Percentiles rank a stretch among this genome's conserved stretches.
Conservation (phyloP, 2,888 invertebrate genomes). For the Netelia inedita region DNA sequence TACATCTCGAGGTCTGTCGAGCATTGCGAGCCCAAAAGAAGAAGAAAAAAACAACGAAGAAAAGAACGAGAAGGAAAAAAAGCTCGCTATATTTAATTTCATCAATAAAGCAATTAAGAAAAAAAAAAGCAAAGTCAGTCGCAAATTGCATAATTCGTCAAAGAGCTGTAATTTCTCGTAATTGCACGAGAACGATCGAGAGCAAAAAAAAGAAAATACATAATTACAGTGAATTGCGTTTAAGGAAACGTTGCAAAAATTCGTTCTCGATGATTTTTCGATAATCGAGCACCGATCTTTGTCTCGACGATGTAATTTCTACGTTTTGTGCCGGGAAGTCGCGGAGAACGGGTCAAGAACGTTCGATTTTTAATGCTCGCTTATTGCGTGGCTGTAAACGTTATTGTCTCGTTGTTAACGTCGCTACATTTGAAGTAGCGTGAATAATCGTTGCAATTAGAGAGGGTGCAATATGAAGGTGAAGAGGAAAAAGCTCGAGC, state of each 20-base stretch:
- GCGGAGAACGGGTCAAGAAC: neutral
- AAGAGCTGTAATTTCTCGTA: slow-evolving; percentile 31
- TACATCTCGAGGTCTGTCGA: neutral
- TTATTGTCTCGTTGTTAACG: slow-evolving; percentile 39
- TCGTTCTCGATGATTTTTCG: slow-evolving; percentile 14
- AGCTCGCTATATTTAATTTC: neutral
- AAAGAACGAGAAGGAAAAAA: neutral
- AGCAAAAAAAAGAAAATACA: neutral
- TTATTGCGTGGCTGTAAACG: neutral
- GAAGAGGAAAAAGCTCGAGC: slow-evolving; percentile 49
- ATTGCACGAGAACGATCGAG: slow-evolving; percentile 5
- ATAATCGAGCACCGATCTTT: slow-evolving; percentile 36
- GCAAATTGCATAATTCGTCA: slow-evolving; percentile 39
- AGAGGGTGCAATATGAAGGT: slow-evolving; percentile 49
- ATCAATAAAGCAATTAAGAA: slow-evolving; percentile 2
- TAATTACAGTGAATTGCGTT: slow-evolving; percentile 19
- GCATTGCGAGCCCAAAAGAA: neutral
- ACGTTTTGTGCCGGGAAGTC: too few species aligned
- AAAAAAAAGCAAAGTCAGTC: neutral
- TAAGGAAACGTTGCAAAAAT: neutral
- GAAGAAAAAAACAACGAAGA: too few species aligned
- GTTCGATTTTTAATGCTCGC: neutral
- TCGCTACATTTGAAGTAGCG: slow-evolving; percentile 60
- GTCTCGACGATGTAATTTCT: slow-evolving; percentile 5
- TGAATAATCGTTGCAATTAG: slow-evolving; percentile 72